phyloP scores from a whole-genome alignment of 2,113 vertebrate species.

The Polypterus senegalus region DNA sequence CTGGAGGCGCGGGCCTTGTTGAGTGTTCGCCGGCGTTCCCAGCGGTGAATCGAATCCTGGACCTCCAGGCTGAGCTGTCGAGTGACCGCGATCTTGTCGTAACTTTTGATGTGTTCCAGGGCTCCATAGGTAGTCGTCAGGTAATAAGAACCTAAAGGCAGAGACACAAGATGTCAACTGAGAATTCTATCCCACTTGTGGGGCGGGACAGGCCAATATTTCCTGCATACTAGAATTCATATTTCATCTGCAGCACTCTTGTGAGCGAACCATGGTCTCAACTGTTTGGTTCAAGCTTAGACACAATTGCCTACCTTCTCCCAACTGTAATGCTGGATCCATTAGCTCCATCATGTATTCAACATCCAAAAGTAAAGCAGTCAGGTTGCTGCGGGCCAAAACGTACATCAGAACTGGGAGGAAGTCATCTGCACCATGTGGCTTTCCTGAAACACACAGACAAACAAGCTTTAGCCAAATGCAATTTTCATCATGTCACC shows the following conservation, averaged over 20 bases:
- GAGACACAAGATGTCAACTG: too few species aligned
- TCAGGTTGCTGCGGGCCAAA: slow-evolving; percentile 74
- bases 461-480: neutral
- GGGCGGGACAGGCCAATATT: too few species aligned
- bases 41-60: slow-evolving; percentile 92
- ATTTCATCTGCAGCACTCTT: too few species aligned
- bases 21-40: slow-evolving; percentile 82
- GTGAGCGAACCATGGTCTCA: too few species aligned
- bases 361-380: slow-evolving; percentile 69
- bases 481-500: too few species aligned
- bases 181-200: too few species aligned
- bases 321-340: slow-evolving; percentile 84
- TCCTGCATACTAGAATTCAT: too few species aligned
- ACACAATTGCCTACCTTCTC: slow-evolving; percentile 61
- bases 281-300: neutral
- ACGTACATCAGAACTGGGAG: slow-evolving; percentile 96
- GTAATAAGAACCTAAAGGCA: slow-evolving; percentile 77
- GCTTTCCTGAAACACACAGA: slow-evolving; percentile 54
- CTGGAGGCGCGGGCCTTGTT: slow-evolving; percentile 70
- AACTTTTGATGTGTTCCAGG: slow-evolving; percentile 86
- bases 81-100: slow-evolving; percentile 76
- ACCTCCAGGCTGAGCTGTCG: slow-evolving; percentile 83
- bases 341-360: slow-evolving; percentile 98
- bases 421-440: slow-evolving; percentile 86
- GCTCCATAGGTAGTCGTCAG: slow-evolving; percentile 90